These are phyloP conservation scores for Lutraria lutraria DNA, from an alignment of 2,888 invertebrate species.

Conservation along the genomic window DNA sequence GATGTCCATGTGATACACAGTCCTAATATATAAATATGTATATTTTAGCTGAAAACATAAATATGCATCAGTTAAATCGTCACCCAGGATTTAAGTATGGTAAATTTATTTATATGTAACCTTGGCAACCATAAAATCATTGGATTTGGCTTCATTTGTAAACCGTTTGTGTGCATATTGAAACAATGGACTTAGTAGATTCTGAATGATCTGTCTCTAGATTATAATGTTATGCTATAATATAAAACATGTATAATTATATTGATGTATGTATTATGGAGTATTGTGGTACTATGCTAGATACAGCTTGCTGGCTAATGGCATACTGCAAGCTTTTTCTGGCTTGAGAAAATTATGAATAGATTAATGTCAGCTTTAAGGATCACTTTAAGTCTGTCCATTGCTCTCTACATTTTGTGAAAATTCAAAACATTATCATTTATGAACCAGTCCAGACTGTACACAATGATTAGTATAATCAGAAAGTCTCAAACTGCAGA, in stretches of 20 bases:
- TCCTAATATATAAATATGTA: neutral
- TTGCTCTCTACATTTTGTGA: no score
- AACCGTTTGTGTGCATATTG: neutral
- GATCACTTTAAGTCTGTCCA: no score
- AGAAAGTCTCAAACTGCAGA: no score
- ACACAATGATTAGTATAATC: no score
- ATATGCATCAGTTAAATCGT: conserved; percentile 13
- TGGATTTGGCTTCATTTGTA: neutral
- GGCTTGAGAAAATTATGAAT: no score
- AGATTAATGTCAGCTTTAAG: no score
- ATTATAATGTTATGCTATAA: neutral
- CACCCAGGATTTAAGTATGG: conserved; percentile 16
- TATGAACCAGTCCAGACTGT: no score
- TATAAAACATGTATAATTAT: neutral
- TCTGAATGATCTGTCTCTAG: neutral
- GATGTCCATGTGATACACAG: no score
- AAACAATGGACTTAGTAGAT: neutral
- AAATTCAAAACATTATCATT: no score
- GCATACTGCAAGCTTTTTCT: neutral
- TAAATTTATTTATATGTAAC: conserved; percentile 17
- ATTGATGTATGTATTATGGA: neutral
- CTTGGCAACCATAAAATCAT: conserved; percentile 11
- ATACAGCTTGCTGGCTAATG: neutral
- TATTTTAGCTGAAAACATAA: conserved; percentile 29
- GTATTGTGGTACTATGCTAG: no score